Evolutionary conservation across 2,888 invertebrate genomes (phyloP).

Genomic region (Beris morrisii): DNA sequence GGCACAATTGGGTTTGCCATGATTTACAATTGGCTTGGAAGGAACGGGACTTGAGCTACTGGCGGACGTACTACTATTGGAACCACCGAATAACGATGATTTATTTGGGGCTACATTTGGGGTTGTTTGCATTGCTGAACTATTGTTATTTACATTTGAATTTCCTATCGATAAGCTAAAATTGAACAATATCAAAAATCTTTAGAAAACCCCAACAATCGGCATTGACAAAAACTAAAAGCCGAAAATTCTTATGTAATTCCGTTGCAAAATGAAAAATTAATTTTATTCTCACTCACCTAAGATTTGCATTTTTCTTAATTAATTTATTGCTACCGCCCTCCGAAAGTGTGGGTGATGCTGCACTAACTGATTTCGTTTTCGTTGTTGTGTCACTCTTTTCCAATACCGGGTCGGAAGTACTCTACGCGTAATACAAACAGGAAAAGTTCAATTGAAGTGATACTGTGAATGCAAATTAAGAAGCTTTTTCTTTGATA

Average conservation of each 20-base stretch:
- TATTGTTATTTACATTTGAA: constrained; percentile 52
- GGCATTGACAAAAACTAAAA: neutral
- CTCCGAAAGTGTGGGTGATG: constrained; percentile 50
- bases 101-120: constrained; percentile 52
- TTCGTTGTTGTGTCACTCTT: constrained; percentile 46
- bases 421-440: constrained; percentile 57
- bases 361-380: constrained; percentile 45
- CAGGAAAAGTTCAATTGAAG: constrained; percentile 33
- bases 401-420: constrained; percentile 63
- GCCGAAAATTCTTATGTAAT: neutral
- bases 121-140: constrained; percentile 41
- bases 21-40: constrained; percentile 58
- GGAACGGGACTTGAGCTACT: constrained; percentile 26
- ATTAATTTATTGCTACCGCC: constrained; percentile 45
- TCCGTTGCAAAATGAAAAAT: neutral
- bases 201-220: neutral
- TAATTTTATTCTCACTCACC: constrained; percentile 33
- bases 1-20: constrained; percentile 81
- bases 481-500: neutral
- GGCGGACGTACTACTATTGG: constrained; percentile 30
- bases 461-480: neutral
- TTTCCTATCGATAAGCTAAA: constrained; percentile 54
- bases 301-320: constrained; percentile 36
- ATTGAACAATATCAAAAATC: constrained; percentile 19
- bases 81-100: constrained; percentile 51